Conservation (phyloP, 2,113 vertebrate species). For the Cepphus grylle region DNA sequence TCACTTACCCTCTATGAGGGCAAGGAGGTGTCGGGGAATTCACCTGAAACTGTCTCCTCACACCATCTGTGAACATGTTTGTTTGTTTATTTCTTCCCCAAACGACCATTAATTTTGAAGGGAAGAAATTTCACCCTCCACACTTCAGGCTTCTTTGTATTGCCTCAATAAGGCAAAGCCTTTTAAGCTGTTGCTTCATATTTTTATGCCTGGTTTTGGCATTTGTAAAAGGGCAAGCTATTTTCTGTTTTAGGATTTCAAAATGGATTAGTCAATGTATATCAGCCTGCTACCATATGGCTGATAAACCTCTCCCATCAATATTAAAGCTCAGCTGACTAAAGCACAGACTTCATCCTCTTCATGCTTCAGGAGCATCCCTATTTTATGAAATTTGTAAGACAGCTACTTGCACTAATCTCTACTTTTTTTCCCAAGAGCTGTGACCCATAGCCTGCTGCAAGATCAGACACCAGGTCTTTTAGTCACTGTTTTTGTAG, state of each 20-base stretch:
- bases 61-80: not conserved
- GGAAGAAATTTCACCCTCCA: not conserved
- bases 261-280: slow-evolving; percentile 38
- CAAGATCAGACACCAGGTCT: not conserved
- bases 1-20: not conserved
- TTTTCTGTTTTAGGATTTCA: slow-evolving; percentile 21
- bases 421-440: not conserved
- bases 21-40: not conserved
- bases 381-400: slow-evolving; percentile 19
- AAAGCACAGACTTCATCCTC: slow-evolving; percentile 5
- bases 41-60: not conserved
- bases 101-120: not conserved
- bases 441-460: not conserved
- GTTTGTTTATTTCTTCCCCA: not conserved
- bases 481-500: not conserved
- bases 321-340: slow-evolving; percentile 14
- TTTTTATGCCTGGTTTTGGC: slow-evolving; percentile 23
- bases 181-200: slow-evolving; percentile 11
- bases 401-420: slow-evolving; percentile 15
- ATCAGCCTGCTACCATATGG: slow-evolving; percentile 30
- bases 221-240: slow-evolving; percentile 6
- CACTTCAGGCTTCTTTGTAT: not conserved
- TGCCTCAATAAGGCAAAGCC: not conserved
- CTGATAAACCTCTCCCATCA: slow-evolving; percentile 25
- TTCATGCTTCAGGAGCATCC: not conserved